A percentile compares a stretch with the other conserved stretches of the same genome.
Conservation (phyloP, 1,140 invertebrate species). For the Calosoma granatense region DNA sequence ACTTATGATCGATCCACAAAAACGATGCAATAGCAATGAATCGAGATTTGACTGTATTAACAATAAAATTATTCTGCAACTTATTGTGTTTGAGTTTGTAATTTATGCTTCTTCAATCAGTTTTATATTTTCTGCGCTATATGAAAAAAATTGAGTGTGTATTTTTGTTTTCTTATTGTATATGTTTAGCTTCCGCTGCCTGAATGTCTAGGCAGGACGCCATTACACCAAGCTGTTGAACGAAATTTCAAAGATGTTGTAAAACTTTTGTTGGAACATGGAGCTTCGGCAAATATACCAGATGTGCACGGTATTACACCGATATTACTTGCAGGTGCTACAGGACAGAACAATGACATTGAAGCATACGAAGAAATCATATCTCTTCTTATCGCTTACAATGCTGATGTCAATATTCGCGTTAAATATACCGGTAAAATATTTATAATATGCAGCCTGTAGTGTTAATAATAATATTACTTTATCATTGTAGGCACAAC, state of each 20-base stretch:
- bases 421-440: slow-evolving; percentile 14
- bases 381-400: slow-evolving; percentile 10
- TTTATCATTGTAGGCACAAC: neutral
- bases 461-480: too few species aligned
- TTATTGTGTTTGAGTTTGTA: too few species aligned
- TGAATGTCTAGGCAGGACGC: slow-evolving; percentile 20
- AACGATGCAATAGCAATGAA: neutral
- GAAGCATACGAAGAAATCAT: slow-evolving; percentile 11
- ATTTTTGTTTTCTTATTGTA: neutral
- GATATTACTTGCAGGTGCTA: slow-evolving; percentile 22
- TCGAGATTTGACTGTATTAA: too few species aligned
- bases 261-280: slow-evolving; percentile 6
- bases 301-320: slow-evolving; percentile 25
- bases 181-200: slow-evolving; percentile 12
- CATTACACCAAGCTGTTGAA: neutral
- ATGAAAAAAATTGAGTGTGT: too few species aligned
- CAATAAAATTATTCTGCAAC: too few species aligned
- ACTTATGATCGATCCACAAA: neutral
- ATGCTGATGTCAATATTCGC: slow-evolving; percentile 11
- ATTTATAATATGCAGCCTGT: too few species aligned
- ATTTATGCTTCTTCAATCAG: too few species aligned
- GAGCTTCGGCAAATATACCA: slow-evolving; percentile 21
- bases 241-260: neutral
- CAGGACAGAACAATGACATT: slow-evolving; percentile 3
- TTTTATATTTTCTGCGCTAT: too few species aligned